Percentiles rank a stretch among this genome's conserved stretches.
phyloP scores from a whole-genome alignment of 2,797 vertebrate species.

The Balearica regulorum region DNA sequence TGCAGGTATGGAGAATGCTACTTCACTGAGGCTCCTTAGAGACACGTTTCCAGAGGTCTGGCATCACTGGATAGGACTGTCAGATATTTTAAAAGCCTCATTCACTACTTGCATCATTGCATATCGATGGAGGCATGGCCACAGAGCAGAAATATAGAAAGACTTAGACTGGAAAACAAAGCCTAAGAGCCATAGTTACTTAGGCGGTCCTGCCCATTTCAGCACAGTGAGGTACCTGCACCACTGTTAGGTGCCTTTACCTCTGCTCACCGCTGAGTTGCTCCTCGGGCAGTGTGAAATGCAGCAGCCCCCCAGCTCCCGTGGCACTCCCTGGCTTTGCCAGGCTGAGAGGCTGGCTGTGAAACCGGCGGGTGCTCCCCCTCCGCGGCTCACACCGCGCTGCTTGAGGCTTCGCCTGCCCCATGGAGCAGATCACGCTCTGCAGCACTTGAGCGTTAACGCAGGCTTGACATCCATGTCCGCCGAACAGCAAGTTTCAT shows the following conservation, averaged over 20 bases:
- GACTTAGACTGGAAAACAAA: not conserved
- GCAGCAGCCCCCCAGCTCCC: not conserved
- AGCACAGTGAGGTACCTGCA: not conserved
- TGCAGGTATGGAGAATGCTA: not conserved
- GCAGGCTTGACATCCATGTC: not conserved
- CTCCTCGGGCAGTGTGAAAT: not conserved
- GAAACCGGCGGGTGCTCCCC: accelerated
- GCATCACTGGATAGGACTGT: not conserved
- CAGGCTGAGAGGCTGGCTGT: too few relatives aligned
- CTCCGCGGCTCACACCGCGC: accelerated
- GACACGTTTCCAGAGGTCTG: not conserved
- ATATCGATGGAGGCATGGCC: not conserved
- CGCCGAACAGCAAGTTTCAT: not conserved
- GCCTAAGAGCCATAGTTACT: not conserved
- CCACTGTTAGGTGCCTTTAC: not conserved
- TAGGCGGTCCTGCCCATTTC: not conserved
- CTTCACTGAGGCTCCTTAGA: not conserved
- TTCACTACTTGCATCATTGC: not conserved
- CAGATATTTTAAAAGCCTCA: not conserved
- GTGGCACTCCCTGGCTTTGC: not conserved
- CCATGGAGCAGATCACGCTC: accelerated
- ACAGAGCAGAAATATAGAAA: not conserved
- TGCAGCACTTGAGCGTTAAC: not conserved
- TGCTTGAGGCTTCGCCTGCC: not conserved
- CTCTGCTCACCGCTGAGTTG: not conserved